Evolutionary conservation across 2,113 vertebrate genomes (phyloP).

Genomic region (Percina caprodes): DNA sequence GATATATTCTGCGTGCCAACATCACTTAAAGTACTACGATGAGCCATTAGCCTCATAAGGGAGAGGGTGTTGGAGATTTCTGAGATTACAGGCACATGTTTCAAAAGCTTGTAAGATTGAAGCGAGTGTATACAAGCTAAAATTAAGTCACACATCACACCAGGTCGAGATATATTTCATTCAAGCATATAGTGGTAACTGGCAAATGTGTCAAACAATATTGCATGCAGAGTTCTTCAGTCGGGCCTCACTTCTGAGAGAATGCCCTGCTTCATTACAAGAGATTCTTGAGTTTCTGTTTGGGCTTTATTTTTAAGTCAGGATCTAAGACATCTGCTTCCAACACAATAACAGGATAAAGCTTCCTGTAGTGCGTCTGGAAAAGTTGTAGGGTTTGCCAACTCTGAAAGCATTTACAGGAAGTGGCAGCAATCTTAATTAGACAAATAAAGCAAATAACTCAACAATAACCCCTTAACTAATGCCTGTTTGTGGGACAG

Average conservation of each 20-base stretch:
- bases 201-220: slow-evolving; percentile 35
- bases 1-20: slow-evolving; percentile 15
- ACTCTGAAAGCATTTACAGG: slow-evolving; percentile 30
- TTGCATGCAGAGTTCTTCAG: slow-evolving; percentile 14
- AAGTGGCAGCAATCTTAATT: slow-evolving; percentile 38
- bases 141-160: slow-evolving; percentile 55
- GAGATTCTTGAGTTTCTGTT: slow-evolving; percentile 37
- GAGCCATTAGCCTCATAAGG: neutral
- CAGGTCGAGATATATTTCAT: slow-evolving; percentile 61
- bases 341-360: slow-evolving; percentile 70
- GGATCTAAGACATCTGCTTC: slow-evolving; percentile 34
- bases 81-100: slow-evolving; percentile 17
- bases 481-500: neutral
- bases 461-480: slow-evolving; percentile 29
- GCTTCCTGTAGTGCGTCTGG: slow-evolving; percentile 35
- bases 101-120: slow-evolving; percentile 26
- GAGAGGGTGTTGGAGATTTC: slow-evolving; percentile 8
- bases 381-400: slow-evolving; percentile 30
- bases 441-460: slow-evolving; percentile 42
- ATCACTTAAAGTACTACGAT: neutral
- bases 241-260: slow-evolving; percentile 29
- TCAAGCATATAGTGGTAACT: slow-evolving; percentile 44
- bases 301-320: slow-evolving; percentile 26
- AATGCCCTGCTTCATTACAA: slow-evolving; percentile 36
- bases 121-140: slow-evolving; percentile 35